These are phyloP conservation scores for Nomada hirtipes DNA, from an alignment of 2,888 invertebrate genomes.

Conservation along the genomic window DNA sequence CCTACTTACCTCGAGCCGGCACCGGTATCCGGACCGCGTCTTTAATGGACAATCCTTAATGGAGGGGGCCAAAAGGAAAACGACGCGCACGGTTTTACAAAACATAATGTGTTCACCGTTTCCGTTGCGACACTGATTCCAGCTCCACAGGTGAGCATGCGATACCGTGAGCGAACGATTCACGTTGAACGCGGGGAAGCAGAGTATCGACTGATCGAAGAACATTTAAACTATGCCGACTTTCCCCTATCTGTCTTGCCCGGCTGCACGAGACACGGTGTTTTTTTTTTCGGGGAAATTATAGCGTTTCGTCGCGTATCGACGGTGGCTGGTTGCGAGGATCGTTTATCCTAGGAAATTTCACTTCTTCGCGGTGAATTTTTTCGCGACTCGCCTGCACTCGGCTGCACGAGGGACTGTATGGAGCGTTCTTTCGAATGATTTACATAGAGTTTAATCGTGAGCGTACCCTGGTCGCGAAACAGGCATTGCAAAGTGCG, in stretches of 20 bases:
- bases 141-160: no score
- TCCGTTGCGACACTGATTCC: no score
- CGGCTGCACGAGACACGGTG: conserved; percentile 12
- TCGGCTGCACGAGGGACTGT: neutral
- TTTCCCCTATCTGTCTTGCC: conserved; percentile 42
- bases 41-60: conserved; percentile 20
- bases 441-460: neutral
- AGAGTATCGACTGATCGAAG: conserved; percentile 15
- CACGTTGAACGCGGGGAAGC: conserved; percentile 21
- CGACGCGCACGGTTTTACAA: neutral
- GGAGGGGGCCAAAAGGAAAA: conserved; percentile 11
- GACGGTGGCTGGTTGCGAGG: no score
- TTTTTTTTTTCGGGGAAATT: conserved; percentile 24
- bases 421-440: neutral
- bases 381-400: neutral
- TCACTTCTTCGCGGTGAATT: neutral
- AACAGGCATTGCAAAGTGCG: no score
- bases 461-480: no score
- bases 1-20: conserved; percentile 67
- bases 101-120: no score
- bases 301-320: neutral
- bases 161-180: conserved; percentile 17
- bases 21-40: conserved; percentile 26
- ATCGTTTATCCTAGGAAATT: neutral
- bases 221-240: conserved; percentile 16